Base-by-base conservation (phyloP, 2,113 vertebrate genomes). In the Gopherus evgoodei region DNA sequence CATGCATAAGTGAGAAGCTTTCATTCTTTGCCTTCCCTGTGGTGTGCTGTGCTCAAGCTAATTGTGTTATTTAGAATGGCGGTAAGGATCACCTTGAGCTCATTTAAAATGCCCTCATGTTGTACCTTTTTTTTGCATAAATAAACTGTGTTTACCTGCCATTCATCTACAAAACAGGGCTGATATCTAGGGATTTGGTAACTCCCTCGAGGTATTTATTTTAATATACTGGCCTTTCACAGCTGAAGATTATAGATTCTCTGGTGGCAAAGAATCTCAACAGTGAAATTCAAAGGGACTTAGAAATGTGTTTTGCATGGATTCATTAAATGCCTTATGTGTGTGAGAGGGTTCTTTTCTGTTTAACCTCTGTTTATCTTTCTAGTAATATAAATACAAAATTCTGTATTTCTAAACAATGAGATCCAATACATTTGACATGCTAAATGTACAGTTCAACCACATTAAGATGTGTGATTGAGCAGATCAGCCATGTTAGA, bases 131-230 rank as follows among this genome's bases (percentile, higher is more conserved):
- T 54, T 91, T 92, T 84, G 31, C 59, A 69, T 31, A 94, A 95
- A 86, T 44, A 87, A 90, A 82, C 25, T 38, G 1, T 88, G n/a
- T 84, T 94, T 96, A 89, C 14, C 29, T n/a, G 82, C 35, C 47
- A 27, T 86, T 94, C 88, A 78, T 86, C 76, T 88, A 79, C 81
- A 95, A 91, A 97, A 89, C 76, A 89, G 86, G 49, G 16, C 35
- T 87, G n/a, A 65, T 90, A 93, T 47, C 86, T 81, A 82, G 57
- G 9, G 0, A 87, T 56, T 38, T 91, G 79, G 49, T 89, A 94
- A 94, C 25, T 21, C 21, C 29, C 49, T 78, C 12, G 83, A 81
- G 54, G 76, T 90, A 90, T 88, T 96, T 96, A 91, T 96, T 95
- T 95, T 91, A 91, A 83, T 88, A 91, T 25, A 52, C 9, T 81